These are phyloP conservation scores for Cyprinus carpio DNA, from an alignment of 2,113 vertebrate genomes.

Conservation along the genomic window DNA sequence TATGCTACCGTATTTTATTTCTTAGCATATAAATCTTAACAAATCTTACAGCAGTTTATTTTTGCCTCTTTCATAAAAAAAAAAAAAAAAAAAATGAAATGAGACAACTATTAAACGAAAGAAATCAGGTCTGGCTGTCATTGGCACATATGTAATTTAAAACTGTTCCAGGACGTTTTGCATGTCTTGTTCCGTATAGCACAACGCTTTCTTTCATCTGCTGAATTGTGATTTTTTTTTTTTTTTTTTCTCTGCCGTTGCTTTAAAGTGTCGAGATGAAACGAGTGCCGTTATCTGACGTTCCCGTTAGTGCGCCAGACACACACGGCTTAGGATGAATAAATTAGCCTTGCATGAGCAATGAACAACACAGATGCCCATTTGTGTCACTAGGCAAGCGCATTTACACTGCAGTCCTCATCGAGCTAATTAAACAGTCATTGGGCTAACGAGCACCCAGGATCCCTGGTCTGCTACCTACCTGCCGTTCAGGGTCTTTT, in stretches of 20 bases:
- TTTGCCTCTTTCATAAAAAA: neutral
- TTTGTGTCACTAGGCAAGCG: constrained; percentile 36
- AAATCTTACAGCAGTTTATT: neutral
- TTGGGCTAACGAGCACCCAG: constrained; percentile 34
- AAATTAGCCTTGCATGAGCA: neutral
- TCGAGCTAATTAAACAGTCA: constrained; percentile 44
- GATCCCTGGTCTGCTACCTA: neutral
- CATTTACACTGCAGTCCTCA: constrained; percentile 22
- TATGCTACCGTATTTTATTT: neutral
- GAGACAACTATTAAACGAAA: neutral
- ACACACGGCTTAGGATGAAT: constrained; percentile 13
- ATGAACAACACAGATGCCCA: constrained; percentile 27
- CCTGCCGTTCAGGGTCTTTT: constrained; percentile 26
- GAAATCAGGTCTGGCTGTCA: constrained; percentile 11
- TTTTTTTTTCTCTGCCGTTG: neutral
- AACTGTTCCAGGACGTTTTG: constrained; percentile 26
- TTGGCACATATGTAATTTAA: constrained; percentile 1
- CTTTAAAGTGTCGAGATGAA: constrained; percentile 41
- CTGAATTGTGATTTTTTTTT: constrained; percentile 10
- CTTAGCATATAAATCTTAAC: neutral
- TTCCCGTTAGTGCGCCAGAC: constrained; percentile 8
- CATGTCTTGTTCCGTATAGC: constrained; percentile 12
- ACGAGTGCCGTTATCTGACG: constrained; percentile 20
- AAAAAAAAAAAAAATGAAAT: neutral
- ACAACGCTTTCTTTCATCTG: constrained; percentile 34